Base-by-base conservation (phyloP, 2,113 vertebrate genomes). In the Nothobranchius kuhntae region DNA sequence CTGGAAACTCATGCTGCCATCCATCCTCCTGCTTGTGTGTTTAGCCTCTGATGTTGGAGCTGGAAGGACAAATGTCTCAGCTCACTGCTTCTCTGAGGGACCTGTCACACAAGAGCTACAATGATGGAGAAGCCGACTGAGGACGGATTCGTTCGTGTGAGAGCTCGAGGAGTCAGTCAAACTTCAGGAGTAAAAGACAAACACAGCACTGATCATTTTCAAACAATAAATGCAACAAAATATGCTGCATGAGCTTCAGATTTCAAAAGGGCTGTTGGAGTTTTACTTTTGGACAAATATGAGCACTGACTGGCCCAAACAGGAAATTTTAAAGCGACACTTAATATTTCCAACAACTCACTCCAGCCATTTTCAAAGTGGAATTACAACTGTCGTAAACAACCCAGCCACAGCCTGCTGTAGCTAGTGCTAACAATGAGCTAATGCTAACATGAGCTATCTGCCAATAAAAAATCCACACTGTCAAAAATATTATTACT, bases 1-100 rank as follows among this genome's bases (percentile, higher is more conserved):
- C 74, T 47, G 52, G 67, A 77, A 77, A 84, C 71, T 72, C 24
- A 14, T 64, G 68, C 74, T 70, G 78, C 77, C 87, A 86, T 90
- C 82, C 66, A 82, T 81, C 88, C 72, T 75, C 53, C 44, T 56
- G 67, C 61, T 71, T 60, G 68, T 80, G 71, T 85, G 78, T 82
- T 85, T 75, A 63, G 64, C 61, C 51, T 75, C 65, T 14, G 52
- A 76, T 86, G 84, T 66, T 36, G 68, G 64, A 80, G 77, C 64
- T 58, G 61, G 73, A 61, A 85, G 75, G 76, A 80, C 68, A 72
- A 77, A 73, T 71, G 69, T 77, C 68, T 84, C 79, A 75, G 58
- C 69, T 65, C 53, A 36, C 52, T 68, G 58, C 51, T 36, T 76
- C 78, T 56, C 74, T 66, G 71, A 81, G 56, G 62, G 45, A 54